phyloP scores from a whole-genome alignment of 2,888 invertebrate species.

The Scrobipalpa atriplicella region DNA sequence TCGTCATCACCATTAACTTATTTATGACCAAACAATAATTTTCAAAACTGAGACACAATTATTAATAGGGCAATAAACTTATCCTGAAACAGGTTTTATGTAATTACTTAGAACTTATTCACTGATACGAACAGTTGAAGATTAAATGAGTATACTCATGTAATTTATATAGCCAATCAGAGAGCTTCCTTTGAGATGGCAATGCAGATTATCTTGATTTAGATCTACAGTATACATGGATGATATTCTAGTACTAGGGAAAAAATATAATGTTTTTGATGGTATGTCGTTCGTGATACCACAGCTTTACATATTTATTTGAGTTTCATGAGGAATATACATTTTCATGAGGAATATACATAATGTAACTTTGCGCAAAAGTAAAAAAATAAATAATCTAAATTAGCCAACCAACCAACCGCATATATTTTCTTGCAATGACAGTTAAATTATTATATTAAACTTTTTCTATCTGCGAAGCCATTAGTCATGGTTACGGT shows the following conservation, averaged over 20 bases:
- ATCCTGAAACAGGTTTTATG: not conserved
- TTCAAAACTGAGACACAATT: no score
- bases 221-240: no score
- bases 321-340: no score
- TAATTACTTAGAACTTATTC: not conserved
- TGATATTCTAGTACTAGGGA: no score
- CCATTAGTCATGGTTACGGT: slow-evolving; percentile 6
- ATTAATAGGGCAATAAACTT: not conserved
- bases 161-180: no score
- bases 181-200: no score
- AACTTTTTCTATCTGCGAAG: slow-evolving; percentile 6
- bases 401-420: not conserved
- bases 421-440: not conserved
- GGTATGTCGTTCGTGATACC: no score
- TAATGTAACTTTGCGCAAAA: not conserved
- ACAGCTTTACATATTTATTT: no score
- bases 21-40: no score
- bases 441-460: not conserved
- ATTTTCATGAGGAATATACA: no score
- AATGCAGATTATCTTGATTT: no score
- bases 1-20: not conserved
- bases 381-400: not conserved
- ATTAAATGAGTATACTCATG: not conserved
- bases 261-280: no score
- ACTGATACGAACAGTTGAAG: not conserved